Base-by-base conservation (phyloP, 2,888 invertebrate genomes). In the Lasioglossum villosulum region DNA sequence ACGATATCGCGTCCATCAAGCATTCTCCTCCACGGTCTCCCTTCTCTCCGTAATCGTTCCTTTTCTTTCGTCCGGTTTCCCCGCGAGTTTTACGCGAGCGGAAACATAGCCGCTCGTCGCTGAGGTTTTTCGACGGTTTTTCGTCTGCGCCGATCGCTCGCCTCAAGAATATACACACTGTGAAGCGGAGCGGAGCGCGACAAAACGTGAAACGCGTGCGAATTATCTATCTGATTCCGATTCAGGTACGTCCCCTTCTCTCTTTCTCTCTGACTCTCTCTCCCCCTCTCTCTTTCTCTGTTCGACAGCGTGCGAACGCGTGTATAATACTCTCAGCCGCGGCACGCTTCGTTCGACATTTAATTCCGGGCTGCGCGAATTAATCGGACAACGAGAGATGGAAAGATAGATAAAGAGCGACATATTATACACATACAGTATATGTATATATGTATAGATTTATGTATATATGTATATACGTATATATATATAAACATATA, bases 241-340 rank as follows among this genome's bases (percentile, higher is more conserved):
- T 90, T 90, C 90, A 90, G 90, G 90, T 90, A 90, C 90, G 89
- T 90, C 87, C 88, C 82, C 56, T 12, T 23, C 23, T 52, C 4
- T 56, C 10, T 56, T 4, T 56, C n/a, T 52, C 63, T 66, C 66
- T 19, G 8, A 6, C 16, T 66, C 34, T 66, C 30, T 63, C 34
- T 34, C 8, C 0, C 19, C 19, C 19, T 66, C 19, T 66, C 37
- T 37, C 42, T 23, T 8, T 56, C 34, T 37, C 66, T 37, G 12
- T 56, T n/a, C 12, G 52, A 19, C 30, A 30, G 4, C 19, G 30
- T 30, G 30, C 30, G 39, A 45, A 45, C 45, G 19, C 16, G 39
- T 19, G 23, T 23, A 12, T 10, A 16, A 16, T 19, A 39, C 42
- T 30, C 37, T 56, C 34, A 4, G 30, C 48, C 42, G 30, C 16